A percentile compares a stretch with the other conserved stretches of the same genome.
Evolutionary conservation across 2,113 vertebrate species (phyloP).

Genomic region (Circaetus cinerascens): DNA sequence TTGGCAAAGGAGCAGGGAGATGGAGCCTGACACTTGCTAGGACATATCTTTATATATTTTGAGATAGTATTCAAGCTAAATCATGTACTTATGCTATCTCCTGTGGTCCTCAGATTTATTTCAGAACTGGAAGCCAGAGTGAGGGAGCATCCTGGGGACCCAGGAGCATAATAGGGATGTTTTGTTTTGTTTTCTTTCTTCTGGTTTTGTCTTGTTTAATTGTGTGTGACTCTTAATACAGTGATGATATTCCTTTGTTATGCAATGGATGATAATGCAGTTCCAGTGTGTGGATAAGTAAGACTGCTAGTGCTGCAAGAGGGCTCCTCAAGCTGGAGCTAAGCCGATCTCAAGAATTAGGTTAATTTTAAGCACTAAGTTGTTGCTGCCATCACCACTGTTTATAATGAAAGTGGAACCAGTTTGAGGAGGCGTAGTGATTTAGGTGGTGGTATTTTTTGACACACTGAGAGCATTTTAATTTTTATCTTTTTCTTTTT

Average conservation of each 20-base stretch:
- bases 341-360: constrained; percentile 37
- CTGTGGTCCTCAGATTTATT: not conserved
- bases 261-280: not conserved
- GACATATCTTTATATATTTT: not conserved
- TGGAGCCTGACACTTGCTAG: not conserved
- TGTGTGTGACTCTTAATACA: constrained; percentile 1
- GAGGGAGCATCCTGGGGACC: not conserved
- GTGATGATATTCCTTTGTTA: constrained; percentile 24
- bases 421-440: not conserved
- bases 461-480: not conserved
- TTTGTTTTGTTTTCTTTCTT: not conserved
- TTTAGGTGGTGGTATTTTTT: not conserved
- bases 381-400: not conserved
- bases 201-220: not conserved
- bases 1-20: not conserved
- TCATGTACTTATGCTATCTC: not conserved
- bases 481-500: constrained; percentile 27
- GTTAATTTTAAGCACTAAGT: not conserved
- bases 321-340: constrained; percentile 19
- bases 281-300: not conserved
- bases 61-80: not conserved
- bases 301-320: not conserved
- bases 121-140: constrained; percentile 32
- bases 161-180: not conserved
- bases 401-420: not conserved